Evolutionary conservation across 2,113 vertebrate species (phyloP).

Genomic region (Holacanthus passer): DNA sequence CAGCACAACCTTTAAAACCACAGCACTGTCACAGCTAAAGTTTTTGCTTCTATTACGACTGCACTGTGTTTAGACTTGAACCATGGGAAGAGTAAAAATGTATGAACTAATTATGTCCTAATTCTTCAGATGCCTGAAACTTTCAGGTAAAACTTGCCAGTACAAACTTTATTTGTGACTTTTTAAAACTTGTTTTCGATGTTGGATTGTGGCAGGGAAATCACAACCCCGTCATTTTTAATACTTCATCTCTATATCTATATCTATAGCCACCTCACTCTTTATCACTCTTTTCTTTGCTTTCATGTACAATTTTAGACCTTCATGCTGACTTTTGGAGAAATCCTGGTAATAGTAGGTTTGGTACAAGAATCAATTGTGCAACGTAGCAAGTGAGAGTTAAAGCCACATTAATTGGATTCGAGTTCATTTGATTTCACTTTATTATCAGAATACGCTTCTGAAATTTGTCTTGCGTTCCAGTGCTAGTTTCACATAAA

Average conservation of each 20-base stretch:
- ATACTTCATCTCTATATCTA: background rate
- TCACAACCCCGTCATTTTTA: background rate
- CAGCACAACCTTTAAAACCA: constrained; percentile 21
- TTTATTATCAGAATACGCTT: no score
- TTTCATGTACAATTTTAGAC: background rate
- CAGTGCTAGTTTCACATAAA: no score
- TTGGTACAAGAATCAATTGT: background rate
- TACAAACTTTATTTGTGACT: background rate
- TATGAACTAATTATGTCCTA: background rate
- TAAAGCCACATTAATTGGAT: background rate
- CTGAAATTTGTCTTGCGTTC: no score
- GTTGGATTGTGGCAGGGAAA: background rate
- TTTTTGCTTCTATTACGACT: background rate
- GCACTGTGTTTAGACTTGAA: background rate
- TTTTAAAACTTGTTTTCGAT: background rate
- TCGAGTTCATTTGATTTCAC: no score
- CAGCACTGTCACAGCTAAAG: background rate
- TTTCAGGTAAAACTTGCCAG: background rate
- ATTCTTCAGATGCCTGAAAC: background rate
- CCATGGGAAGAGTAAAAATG: background rate
- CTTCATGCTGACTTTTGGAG: background rate
- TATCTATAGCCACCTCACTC: background rate
- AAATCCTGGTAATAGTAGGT: background rate
- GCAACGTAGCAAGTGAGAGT: background rate
- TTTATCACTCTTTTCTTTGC: background rate